Conservation (phyloP, 1,140 invertebrate genomes). For the Euschistus heros region DNA sequence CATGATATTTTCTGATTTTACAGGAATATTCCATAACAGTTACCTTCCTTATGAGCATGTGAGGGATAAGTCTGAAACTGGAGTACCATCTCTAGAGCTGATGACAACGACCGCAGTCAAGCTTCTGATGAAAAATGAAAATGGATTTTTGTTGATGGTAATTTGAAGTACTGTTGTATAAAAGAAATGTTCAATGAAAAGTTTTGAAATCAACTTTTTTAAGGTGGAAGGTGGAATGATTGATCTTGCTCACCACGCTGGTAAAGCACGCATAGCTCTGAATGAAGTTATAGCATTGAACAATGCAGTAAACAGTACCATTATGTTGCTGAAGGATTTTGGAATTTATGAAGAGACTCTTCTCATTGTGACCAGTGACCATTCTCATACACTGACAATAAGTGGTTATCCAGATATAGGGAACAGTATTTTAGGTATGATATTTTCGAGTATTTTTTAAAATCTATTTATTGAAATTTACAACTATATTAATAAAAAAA, state of each 20-base stretch:
- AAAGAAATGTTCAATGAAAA: too few species aligned
- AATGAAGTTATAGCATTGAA: constrained; percentile 68
- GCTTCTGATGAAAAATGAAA: constrained; percentile 60
- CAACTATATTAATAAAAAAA: too few species aligned
- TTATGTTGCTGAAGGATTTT: constrained; percentile 22
- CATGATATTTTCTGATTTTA: not conserved
- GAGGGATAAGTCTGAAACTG: constrained; percentile 46
- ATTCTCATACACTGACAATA: constrained; percentile 66
- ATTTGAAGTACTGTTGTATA: too few species aligned
- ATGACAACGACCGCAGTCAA: constrained; percentile 81
- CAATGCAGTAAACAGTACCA: constrained; percentile 50
- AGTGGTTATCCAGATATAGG: constrained; percentile 58
- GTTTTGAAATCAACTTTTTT: too few species aligned
- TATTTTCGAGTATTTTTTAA: too few species aligned
- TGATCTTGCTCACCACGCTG: constrained; percentile 77
- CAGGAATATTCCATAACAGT: constrained; percentile 61
- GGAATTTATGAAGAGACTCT: constrained; percentile 51
- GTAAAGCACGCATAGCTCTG: constrained; percentile 63
- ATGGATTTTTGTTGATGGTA: constrained; percentile 68
- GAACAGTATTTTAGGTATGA: constrained; percentile 50
- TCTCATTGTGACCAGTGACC: constrained; percentile 81
- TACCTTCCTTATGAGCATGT: constrained; percentile 69
- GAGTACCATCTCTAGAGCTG: constrained; percentile 65
- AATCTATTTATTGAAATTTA: too few species aligned
- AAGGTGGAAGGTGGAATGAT: constrained; percentile 76